A percentile compares a stretch with the other conserved stretches of the same genome.
These are phyloP conservation scores for Chaitophorus viminalis DNA, from an alignment of 2,888 invertebrate genomes.

Conservation along the genomic window DNA sequence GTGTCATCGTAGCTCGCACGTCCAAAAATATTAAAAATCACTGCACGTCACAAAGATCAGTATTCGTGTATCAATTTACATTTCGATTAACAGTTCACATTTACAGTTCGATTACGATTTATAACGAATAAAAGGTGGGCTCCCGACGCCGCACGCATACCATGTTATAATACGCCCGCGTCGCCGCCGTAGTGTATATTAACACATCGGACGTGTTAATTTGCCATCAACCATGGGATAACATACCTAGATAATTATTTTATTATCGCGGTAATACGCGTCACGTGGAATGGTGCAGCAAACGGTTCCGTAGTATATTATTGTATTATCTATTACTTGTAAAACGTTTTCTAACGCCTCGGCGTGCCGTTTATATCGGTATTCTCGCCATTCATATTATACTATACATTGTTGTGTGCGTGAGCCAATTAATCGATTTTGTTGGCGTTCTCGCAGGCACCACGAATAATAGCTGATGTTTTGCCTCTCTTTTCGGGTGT, in stretches of 20 bases:
- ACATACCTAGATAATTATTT: neutral
- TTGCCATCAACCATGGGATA: neutral
- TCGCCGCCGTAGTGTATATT: neutral
- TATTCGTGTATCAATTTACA: constrained; percentile 12
- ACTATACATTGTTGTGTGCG: neutral
- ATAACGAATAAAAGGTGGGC: neutral
- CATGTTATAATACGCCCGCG: neutral
- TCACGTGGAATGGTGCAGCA: neutral
- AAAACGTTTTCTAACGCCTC: neutral
- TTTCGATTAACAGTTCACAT: too few relatives aligned
- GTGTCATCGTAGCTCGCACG: neutral
- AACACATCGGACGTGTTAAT: neutral
- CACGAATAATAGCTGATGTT: neutral
- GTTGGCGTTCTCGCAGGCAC: neutral
- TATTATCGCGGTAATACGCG: neutral
- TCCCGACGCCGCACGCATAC: neutral
- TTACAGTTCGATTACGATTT: constrained; percentile 9
- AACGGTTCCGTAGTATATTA: neutral
- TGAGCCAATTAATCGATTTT: neutral
- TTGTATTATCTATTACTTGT: too few relatives aligned
- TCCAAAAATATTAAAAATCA: constrained; percentile 47
- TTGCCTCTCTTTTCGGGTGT: neutral
- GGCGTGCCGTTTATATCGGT: neutral
- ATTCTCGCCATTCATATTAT: neutral
- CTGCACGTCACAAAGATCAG: constrained; percentile 18